Percentiles rank a stretch among this genome's conserved stretches.
Evolutionary conservation across 1,140 invertebrate genomes (phyloP).

Genomic region (Calephelis nemesis): DNA sequence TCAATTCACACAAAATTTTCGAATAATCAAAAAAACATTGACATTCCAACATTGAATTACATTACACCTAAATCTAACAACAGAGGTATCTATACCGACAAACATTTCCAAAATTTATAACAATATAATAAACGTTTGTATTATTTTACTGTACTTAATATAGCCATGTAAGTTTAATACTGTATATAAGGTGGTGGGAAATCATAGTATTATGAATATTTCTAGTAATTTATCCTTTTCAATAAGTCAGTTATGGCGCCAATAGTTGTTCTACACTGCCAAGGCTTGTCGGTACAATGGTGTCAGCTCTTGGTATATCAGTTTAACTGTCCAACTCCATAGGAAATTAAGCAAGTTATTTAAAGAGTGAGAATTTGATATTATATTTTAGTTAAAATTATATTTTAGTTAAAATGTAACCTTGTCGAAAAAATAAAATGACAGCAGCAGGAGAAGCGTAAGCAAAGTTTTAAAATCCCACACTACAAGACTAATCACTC

Average conservation of each 20-base stretch:
- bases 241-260: conserved; percentile 6
- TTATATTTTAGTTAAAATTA: no score
- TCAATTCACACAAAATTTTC: conserved; percentile 44
- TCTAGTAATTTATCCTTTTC: conserved; percentile 7
- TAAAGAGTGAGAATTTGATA: no score
- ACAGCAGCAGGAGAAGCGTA: no score
- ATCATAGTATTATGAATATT: conserved; percentile 8
- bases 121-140: conserved; percentile 46
- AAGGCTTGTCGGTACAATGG: no score
- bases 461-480: no score
- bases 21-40: conserved; percentile 50
- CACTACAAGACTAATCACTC: no score
- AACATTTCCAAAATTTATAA: conserved; percentile 77
- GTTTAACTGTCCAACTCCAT: no score
- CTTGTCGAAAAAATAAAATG: no score
- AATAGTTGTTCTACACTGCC: not conserved
- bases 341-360: no score
- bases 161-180: conserved; percentile 35
- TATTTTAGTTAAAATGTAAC: no score
- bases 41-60: conserved; percentile 66
- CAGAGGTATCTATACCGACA: conserved; percentile 52
- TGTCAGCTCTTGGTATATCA: no score
- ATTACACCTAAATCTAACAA: conserved; percentile 63
- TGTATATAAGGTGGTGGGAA: conserved; percentile 65
- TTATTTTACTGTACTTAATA: conserved; percentile 45